phyloP scores from a whole-genome alignment of 2,113 vertebrate species.

The Vidua macroura region DNA sequence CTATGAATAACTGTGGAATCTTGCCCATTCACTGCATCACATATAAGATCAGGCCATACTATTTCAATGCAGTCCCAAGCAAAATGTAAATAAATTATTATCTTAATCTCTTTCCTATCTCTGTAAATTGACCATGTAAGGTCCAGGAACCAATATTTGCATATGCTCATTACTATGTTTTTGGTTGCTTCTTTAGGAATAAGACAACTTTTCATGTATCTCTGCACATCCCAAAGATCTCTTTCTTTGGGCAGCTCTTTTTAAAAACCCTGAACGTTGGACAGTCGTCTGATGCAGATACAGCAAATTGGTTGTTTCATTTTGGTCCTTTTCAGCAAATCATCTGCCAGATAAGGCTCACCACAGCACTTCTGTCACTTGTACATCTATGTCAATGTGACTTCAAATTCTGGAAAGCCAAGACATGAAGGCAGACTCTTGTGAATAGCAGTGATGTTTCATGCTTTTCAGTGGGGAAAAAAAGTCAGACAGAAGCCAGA shows the following conservation, averaged over 20 bases:
- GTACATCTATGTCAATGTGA: background rate
- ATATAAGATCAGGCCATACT: background rate
- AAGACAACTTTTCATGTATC: background rate
- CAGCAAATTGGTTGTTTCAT: background rate
- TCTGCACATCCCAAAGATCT: background rate
- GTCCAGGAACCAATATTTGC: background rate
- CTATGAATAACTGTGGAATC: background rate
- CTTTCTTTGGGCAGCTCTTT: background rate
- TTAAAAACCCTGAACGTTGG: background rate
- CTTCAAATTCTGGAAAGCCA: background rate
- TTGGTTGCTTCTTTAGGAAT: background rate
- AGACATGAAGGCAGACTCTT: background rate
- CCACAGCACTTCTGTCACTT: background rate
- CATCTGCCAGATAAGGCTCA: slow-evolving; percentile 12
- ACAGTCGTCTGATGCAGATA: background rate
- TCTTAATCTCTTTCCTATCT: background rate
- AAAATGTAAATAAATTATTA: background rate
- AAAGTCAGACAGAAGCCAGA: background rate
- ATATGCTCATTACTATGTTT: background rate
- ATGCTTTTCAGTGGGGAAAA: background rate
- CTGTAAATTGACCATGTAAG: background rate
- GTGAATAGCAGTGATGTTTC: background rate
- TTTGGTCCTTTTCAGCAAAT: background rate
- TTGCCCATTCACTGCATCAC: background rate
- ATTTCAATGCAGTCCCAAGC: background rate